Evolutionary conservation across 2,888 invertebrate genomes (phyloP).

Genomic region (Julus scanicus): DNA sequence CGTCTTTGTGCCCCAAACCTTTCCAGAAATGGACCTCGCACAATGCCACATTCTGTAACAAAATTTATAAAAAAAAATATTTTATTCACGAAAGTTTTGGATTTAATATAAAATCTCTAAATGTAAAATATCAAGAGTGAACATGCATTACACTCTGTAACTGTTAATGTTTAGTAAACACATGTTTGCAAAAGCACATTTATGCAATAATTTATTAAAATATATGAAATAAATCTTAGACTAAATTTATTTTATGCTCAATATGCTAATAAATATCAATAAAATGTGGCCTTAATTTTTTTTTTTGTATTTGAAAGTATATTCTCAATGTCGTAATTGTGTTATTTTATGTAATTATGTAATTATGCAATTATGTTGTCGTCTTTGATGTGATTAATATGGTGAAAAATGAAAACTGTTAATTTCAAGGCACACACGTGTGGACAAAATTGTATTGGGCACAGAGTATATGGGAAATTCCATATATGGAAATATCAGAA

Average conservation of each 20-base stretch:
- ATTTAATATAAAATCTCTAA: too few relatives aligned
- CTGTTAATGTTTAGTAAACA: not conserved
- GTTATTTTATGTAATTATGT: too few relatives aligned
- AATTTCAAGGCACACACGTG: too few relatives aligned
- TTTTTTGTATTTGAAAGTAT: too few relatives aligned
- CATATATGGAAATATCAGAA: too few relatives aligned
- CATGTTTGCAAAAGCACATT: not conserved
- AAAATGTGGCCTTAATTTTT: not conserved
- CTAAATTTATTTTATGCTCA: not conserved
- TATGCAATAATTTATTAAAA: not conserved
- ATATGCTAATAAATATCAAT: not conserved
- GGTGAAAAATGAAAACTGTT: too few relatives aligned
- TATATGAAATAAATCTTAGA: not conserved
- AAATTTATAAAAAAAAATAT: not conserved
- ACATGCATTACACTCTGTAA: not conserved
- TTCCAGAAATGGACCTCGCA: conserved; percentile 56
- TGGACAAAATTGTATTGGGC: too few relatives aligned
- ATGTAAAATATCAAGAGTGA: not conserved
- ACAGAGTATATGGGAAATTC: too few relatives aligned
- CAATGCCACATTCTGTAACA: conserved; percentile 55
- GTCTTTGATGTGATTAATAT: too few relatives aligned
- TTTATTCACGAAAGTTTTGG: not conserved
- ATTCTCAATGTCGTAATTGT: too few relatives aligned
- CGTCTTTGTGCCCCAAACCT: conserved; percentile 57
- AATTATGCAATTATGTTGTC: too few relatives aligned